These are phyloP conservation scores for Orussus abietinus DNA, from an alignment of 1,140 invertebrate genomes.

Conservation along the genomic window DNA sequence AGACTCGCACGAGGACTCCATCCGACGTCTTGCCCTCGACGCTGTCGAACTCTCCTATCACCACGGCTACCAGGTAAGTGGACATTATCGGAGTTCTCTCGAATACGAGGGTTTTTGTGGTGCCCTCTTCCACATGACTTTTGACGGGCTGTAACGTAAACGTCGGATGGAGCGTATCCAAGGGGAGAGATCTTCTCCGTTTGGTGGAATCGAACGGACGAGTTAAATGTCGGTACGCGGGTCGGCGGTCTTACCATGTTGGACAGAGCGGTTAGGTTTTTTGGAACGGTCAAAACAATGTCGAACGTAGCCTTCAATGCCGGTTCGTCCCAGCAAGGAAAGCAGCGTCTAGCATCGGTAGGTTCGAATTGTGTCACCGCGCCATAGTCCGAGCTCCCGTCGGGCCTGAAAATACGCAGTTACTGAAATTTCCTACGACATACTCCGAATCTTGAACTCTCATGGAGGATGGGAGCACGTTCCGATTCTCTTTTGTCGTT, in stretches of 20 bases:
- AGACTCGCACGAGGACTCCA: constrained; percentile 84
- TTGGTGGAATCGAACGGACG: too few species aligned
- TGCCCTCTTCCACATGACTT: constrained; percentile 51
- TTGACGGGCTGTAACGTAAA: constrained; percentile 60
- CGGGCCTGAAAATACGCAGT: constrained; percentile 49
- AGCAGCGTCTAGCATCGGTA: constrained; percentile 88
- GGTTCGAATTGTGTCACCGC: constrained; percentile 93
- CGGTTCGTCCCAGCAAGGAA: constrained; percentile 98
- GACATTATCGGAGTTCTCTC: constrained; percentile 92
- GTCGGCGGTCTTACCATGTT: constrained; percentile 76
- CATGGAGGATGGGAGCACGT: constrained; percentile 40
- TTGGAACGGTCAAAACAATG: constrained; percentile 77
- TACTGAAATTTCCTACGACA: not conserved
- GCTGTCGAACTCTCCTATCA: constrained; percentile 93
- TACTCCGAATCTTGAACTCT: constrained; percentile 6
- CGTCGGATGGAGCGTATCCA: too few species aligned
- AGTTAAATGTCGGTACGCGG: constrained; percentile 18
- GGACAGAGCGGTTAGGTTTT: constrained; percentile 77
- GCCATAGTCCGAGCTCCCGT: constrained; percentile 75
- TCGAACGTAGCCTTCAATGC: constrained; percentile 93
- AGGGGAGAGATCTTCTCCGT: too few species aligned
- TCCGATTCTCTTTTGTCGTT: constrained; percentile 36
- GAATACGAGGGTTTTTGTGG: constrained; percentile 69
- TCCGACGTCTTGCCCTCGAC: constrained; percentile 78
- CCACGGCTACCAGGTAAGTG: constrained; percentile 89